Percentiles rank a stretch among this genome's conserved stretches.
These are phyloP conservation scores for Ormyrus pomaceus DNA, from an alignment of 2,888 invertebrate species.

Conservation along the genomic window DNA sequence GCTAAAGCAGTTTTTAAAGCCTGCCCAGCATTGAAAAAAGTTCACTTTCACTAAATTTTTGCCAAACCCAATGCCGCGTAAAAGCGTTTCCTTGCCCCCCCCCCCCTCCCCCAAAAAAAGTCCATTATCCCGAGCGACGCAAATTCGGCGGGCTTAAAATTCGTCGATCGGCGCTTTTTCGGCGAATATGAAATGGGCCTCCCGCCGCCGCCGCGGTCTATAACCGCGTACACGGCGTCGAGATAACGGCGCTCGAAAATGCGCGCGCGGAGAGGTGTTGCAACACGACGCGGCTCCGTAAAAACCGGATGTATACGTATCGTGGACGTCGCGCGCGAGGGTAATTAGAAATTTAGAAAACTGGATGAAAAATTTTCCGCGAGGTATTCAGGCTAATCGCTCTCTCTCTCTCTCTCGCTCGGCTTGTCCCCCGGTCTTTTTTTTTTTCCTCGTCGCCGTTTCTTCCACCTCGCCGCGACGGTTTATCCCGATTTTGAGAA, in stretches of 20 bases:
- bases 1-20: too few species aligned
- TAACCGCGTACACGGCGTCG: not conserved
- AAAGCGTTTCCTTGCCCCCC: too few species aligned
- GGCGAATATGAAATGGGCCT: too few species aligned
- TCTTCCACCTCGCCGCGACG: not conserved
- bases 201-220: too few species aligned
- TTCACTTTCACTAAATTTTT: too few species aligned
- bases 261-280: constrained; percentile 7
- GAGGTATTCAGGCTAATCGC: constrained; percentile 52
- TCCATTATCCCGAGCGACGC: too few species aligned
- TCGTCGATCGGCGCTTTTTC: too few species aligned
- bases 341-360: constrained; percentile 56
- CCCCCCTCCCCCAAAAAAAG: too few species aligned
- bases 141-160: too few species aligned
- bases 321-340: not conserved
- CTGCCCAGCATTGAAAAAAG: too few species aligned
- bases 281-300: constrained; percentile 18
- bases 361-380: constrained; percentile 41
- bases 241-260: constrained; percentile 18
- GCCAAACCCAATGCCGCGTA: too few species aligned
- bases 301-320: constrained; percentile 37
- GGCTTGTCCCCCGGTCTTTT: not conserved
- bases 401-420: not conserved
- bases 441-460: not conserved
- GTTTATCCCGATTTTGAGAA: not conserved